Evolutionary conservation across 2,888 invertebrate genomes (phyloP).

Genomic region (Venustoraphidia nigricollis): DNA sequence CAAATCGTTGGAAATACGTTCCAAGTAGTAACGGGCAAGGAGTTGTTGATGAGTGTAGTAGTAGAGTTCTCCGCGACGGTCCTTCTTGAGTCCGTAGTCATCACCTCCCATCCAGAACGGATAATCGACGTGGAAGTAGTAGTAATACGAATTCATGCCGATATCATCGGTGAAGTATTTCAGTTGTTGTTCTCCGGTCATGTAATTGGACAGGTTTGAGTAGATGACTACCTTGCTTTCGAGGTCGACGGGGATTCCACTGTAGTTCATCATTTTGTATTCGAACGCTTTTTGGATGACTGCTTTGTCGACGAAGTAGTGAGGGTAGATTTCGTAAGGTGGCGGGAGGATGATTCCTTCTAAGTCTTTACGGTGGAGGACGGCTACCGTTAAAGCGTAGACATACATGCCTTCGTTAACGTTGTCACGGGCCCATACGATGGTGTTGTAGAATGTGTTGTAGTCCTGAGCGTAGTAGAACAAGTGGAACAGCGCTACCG

Average conservation of each 20-base stretch:
- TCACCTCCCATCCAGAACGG: conserved; percentile 47
- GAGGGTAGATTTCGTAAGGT: conserved; percentile 56
- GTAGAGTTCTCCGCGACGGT: conserved; percentile 46
- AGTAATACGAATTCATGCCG: conserved; percentile 48
- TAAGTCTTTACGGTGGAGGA: conserved; percentile 45
- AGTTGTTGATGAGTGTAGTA: conserved; percentile 52
- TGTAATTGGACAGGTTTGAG: conserved; percentile 37
- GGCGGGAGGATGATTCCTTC: conserved; percentile 50
- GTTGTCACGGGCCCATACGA: conserved; percentile 47
- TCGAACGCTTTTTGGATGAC: conserved; percentile 49
- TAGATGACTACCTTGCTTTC: conserved; percentile 32
- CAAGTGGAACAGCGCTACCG: conserved; percentile 44
- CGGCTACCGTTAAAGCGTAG: conserved; percentile 44
- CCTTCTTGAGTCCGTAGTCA: conserved; percentile 34
- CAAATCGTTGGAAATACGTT: conserved; percentile 53
- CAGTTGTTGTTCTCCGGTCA: conserved; percentile 39
- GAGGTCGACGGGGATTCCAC: conserved; percentile 13
- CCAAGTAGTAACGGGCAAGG: conserved; percentile 56
- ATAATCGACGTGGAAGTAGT: conserved; percentile 41
- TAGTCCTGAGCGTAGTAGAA: conserved; percentile 56
- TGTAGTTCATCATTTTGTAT: conserved; percentile 37
- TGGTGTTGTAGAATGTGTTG: conserved; percentile 51
- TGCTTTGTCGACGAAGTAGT: conserved; percentile 51
- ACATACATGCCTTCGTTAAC: conserved; percentile 56
- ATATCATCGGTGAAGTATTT: conserved; percentile 61